Conservation (phyloP, 2,113 vertebrate genomes). For the Dicerorhinus sumatrensis region DNA sequence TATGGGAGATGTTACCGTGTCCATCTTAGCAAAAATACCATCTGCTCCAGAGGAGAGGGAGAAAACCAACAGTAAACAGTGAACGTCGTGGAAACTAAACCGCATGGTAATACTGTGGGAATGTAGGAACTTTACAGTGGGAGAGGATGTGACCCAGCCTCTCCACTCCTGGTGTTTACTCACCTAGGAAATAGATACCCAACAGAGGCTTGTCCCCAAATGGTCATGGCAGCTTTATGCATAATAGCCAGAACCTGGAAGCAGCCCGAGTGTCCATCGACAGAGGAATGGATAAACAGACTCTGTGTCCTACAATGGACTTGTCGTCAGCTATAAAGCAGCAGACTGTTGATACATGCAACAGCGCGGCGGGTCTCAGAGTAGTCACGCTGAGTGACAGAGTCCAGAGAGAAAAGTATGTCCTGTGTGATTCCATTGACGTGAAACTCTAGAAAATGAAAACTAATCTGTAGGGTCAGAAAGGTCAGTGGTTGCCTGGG, state of each 20-base stretch:
- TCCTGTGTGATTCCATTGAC: not conserved
- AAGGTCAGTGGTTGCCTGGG: not conserved
- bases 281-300: not conserved
- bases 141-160: not conserved
- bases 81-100: not conserved
- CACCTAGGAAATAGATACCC: not conserved
- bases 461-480: not conserved
- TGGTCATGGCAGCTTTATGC: not conserved
- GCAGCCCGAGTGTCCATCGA: not conserved
- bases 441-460: not conserved
- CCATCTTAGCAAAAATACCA: conserved; percentile 1
- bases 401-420: accelerated
- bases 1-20: not conserved
- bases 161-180: not conserved
- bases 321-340: not conserved
- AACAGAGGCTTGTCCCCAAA: not conserved
- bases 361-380: not conserved
- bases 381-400: not conserved
- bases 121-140: not conserved
- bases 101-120: accelerated
- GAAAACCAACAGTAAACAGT: not conserved
- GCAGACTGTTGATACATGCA: accelerated
- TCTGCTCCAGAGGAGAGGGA: not conserved
- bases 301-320: accelerated
- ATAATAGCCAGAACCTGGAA: not conserved